Evolutionary conservation across 2,888 invertebrate genomes (phyloP), one percentile per base, ranked within the genome.

Genomic region (Tortrix viridana): DNA sequence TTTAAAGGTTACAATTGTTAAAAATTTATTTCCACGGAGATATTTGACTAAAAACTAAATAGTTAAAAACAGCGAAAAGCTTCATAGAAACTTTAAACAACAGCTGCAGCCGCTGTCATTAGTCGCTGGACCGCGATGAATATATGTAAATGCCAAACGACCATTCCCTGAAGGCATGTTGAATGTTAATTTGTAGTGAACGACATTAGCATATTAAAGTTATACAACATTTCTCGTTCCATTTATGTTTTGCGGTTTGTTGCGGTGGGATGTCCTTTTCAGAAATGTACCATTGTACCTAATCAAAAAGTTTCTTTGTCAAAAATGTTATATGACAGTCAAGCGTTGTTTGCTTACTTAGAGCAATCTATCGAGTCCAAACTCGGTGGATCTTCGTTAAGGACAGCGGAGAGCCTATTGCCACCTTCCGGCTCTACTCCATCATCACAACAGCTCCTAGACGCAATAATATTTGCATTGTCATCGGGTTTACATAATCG

Each of bases 161-260:
- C 44, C 44, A 44, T 62, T 44, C 61, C 61, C 56, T 22, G 46
- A 46, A 55, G 61, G 44, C 49, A 37, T 38, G 61, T 38, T 18
- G 60, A 49, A 62, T 59, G 61, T 57, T 61, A 56, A 61, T 61
- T 61, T 44, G 44, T 53, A 44, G 56, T 52, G 26, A 47, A 54
- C 60, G 49, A 22, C 58, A 55, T 59, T 67, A 22, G 53, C 47
- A 64, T 60, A 46, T 49, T 43, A 55, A 60, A 60, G 41, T 47
- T 20, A 53, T 20, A 60, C 50, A 66, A 66, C 67, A 65, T 61
- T 50, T 63, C 43, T 37, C 41, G 49, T 54, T 53, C 49, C 32
- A 26, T 43, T 43, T 38, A 53, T 41, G 43, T 50, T 48, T 32
- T 14, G 44, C 6, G 19, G 41, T 41, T 55, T 43, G 22, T 16